These are phyloP conservation scores for Rhamphomyia laevipes DNA, from an alignment of 2,888 invertebrate species.

Conservation along the genomic window DNA sequence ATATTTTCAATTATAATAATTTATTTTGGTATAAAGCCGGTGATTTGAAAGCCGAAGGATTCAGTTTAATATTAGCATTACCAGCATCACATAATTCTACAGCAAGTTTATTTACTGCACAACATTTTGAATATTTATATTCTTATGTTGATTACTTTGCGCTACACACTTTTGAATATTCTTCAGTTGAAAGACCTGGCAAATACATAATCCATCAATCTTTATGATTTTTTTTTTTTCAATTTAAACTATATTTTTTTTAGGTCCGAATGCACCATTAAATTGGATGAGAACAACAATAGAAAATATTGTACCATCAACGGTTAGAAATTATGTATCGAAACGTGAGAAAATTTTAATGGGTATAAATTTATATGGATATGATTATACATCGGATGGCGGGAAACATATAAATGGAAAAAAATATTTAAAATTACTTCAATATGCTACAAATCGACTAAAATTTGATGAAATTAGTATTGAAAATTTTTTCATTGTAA, in stretches of 20 bases:
- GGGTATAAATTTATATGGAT: slow-evolving; percentile 90
- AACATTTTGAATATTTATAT: slow-evolving; percentile 66
- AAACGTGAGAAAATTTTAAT: slow-evolving; percentile 71
- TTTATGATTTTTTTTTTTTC: not conserved
- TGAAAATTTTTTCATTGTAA: slow-evolving; percentile 78
- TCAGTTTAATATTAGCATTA: slow-evolving; percentile 60
- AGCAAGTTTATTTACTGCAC: slow-evolving; percentile 53
- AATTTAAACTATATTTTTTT: slow-evolving; percentile 8
- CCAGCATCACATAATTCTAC: slow-evolving; percentile 40
- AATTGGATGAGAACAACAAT: slow-evolving; percentile 72
- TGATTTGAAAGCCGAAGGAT: slow-evolving; percentile 20
- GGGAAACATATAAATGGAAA: slow-evolving; percentile 72
- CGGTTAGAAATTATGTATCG: slow-evolving; percentile 34
- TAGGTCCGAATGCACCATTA: slow-evolving; percentile 80
- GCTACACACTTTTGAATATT: slow-evolving; percentile 93
- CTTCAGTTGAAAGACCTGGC: slow-evolving; percentile 69
- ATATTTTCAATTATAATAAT: too few relatives aligned
- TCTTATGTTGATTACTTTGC: slow-evolving; percentile 75
- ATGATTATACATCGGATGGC: slow-evolving; percentile 69
- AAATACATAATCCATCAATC: slow-evolving; percentile 11
- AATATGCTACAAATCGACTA: slow-evolving; percentile 62
- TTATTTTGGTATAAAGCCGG: not conserved
- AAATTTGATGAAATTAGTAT: slow-evolving; percentile 63
- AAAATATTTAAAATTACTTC: slow-evolving; percentile 65
- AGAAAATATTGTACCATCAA: slow-evolving; percentile 54